These are phyloP conservation scores for Cydia pomonella DNA, from an alignment of 1,140 invertebrate genomes.

Conservation along the genomic window DNA sequence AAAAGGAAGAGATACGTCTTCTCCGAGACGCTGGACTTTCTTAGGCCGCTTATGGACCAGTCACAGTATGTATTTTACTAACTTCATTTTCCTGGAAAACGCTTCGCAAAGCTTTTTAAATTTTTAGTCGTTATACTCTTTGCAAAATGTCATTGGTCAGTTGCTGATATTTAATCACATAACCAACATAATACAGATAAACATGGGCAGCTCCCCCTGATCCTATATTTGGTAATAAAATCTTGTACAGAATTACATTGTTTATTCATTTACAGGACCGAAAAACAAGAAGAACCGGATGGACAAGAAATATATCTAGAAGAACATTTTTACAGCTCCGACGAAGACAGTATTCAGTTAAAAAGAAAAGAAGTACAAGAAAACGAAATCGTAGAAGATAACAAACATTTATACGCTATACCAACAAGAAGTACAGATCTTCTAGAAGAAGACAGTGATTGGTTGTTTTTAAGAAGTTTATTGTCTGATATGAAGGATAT, in stretches of 20 bases:
- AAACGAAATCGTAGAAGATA: not conserved
- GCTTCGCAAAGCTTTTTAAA: too few relatives aligned
- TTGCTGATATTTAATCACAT: too few relatives aligned
- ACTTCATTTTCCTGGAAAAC: too few relatives aligned
- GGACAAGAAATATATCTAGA: not conserved
- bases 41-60: not conserved
- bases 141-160: too few relatives aligned
- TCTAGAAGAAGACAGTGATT: constrained; percentile 11
- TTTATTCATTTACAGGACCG: not conserved
- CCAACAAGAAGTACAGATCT: not conserved
- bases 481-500: not conserved
- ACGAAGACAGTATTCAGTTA: not conserved
- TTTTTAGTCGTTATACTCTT: too few relatives aligned
- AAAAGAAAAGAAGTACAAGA: not conserved
- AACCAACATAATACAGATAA: too few relatives aligned
- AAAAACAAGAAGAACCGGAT: not conserved
- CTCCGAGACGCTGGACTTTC: not conserved
- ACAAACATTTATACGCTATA: not conserved
- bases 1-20: constrained; percentile 2
- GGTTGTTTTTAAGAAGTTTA: constrained; percentile 7
- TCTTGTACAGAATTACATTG: not conserved
- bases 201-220: too few relatives aligned
- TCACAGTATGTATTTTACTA: not conserved
- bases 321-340: not conserved
- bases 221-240: not conserved